phyloP scores from a whole-genome alignment of 2,113 vertebrate genomes.

The Emberiza fucata region DNA sequence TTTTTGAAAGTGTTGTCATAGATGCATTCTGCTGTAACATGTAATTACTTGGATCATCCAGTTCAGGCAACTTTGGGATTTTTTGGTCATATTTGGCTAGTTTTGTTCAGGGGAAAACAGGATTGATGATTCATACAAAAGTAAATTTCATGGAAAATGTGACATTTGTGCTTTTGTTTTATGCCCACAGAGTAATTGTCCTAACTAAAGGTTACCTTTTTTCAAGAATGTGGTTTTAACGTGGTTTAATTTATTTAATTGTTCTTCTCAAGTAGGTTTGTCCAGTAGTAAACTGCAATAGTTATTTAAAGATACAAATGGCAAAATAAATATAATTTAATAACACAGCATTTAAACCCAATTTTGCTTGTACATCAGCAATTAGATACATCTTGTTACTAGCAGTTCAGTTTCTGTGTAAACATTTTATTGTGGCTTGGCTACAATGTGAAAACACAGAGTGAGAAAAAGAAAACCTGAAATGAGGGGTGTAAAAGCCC shows the following conservation, averaged over 20 bases:
- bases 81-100: constrained; percentile 30
- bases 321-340: not conserved
- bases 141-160: constrained; percentile 60
- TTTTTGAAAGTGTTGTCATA: constrained; percentile 60
- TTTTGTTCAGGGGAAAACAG: constrained; percentile 57
- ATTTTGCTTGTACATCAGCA: not conserved
- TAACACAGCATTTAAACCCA: not conserved
- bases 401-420: not conserved
- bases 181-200: constrained; percentile 45
- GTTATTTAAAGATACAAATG: constrained; percentile 13
- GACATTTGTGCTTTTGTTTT: constrained; percentile 56
- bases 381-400: not conserved
- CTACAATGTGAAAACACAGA: constrained; percentile 18
- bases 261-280: not conserved
- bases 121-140: constrained; percentile 61
- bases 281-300: not conserved
- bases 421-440: constrained; percentile 26
- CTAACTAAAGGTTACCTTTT: constrained; percentile 40
- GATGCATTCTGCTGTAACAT: constrained; percentile 34
- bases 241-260: constrained; percentile 34
- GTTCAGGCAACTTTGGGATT: constrained; percentile 18
- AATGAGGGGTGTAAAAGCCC: constrained; percentile 1
- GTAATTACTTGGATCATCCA: constrained; percentile 59
- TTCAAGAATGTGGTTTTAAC: not conserved
- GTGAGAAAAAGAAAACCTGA: constrained; percentile 20